These are phyloP conservation scores for Parapristionchus giblindavisi DNA, from an alignment of 2,888 invertebrate genomes.

Conservation along the genomic window DNA sequence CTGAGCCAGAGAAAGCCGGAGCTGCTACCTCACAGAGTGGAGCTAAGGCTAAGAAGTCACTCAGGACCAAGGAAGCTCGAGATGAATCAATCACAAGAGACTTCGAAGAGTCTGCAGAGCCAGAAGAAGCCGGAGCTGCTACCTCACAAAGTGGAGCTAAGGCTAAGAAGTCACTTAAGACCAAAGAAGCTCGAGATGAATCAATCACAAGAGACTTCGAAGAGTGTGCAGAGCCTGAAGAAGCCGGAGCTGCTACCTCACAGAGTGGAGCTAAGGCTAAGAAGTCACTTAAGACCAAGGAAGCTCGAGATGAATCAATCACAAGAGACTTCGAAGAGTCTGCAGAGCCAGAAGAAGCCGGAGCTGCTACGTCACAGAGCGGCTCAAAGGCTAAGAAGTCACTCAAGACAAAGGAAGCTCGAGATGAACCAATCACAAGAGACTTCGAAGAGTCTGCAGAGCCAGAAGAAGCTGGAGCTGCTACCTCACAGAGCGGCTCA, in stretches of 20 bases:
- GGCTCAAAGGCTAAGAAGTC: neutral
- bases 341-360: neutral
- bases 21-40: neutral
- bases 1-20: neutral
- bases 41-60: neutral
- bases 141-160: neutral
- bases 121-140: neutral
- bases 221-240: neutral
- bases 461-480: neutral
- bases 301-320: neutral
- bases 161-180: neutral
- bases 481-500: neutral
- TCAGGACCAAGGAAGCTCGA: neutral
- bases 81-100: conserved; percentile 16
- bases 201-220: neutral
- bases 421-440: neutral
- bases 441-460: neutral
- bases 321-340: neutral
- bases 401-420: neutral
- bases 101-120: neutral
- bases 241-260: neutral
- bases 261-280: neutral
- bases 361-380: conserved; percentile 1
- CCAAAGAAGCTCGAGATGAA: neutral
- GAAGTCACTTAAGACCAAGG: conserved; percentile 3